Evolutionary conservation across 1,140 invertebrate species (phyloP).

Genomic region (Batillaria attramentaria): DNA sequence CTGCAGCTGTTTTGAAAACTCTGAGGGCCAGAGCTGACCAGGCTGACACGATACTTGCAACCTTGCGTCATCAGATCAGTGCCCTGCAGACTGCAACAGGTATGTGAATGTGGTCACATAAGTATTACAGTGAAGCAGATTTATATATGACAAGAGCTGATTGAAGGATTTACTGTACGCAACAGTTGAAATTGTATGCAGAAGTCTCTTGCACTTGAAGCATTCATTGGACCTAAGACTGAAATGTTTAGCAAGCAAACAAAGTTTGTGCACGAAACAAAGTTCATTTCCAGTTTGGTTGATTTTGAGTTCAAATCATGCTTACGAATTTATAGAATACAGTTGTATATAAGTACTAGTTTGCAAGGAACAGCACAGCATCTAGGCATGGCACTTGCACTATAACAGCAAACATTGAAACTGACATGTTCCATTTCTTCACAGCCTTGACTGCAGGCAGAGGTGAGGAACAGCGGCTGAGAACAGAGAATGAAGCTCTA

Average conservation of each 20-base stretch:
- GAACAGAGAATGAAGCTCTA: constrained; percentile 71
- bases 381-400: no score
- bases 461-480: constrained; percentile 62
- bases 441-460: constrained; percentile 53
- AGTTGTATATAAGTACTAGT: no score
- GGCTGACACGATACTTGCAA: constrained; percentile 57
- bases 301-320: neutral
- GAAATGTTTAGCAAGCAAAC: neutral
- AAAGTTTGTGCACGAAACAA: neutral
- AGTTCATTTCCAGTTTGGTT: neutral
- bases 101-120: constrained; percentile 20
- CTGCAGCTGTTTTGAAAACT: constrained; percentile 46
- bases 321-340: no score
- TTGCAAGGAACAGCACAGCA: no score
- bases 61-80: constrained; percentile 58
- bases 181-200: no score
- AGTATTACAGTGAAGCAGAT: neutral
- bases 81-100: constrained; percentile 56
- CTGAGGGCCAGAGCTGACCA: constrained; percentile 54
- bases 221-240: neutral
- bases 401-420: no score
- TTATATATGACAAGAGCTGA: neutral
- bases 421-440: constrained; percentile 36
- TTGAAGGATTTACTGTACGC: neutral
- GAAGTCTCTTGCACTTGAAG: neutral